Percentiles rank a stretch among this genome's conserved stretches.
Evolutionary conservation across 2,113 vertebrate species (phyloP).

Genomic region (Sarotherodon lohbergeri): DNA sequence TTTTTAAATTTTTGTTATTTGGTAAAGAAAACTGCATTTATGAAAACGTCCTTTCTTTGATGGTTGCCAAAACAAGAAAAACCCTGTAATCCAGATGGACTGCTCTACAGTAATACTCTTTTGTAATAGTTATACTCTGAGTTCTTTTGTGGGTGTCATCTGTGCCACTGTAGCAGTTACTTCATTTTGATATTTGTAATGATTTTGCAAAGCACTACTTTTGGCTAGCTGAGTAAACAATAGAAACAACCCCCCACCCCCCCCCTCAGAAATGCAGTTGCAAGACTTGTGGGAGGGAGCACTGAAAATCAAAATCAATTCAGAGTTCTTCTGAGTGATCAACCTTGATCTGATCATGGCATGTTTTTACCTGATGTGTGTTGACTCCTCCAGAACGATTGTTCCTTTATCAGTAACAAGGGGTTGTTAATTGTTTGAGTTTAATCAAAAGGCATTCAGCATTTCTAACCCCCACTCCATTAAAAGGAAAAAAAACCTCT

Average conservation of each 20-base stretch:
- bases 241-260: too few relatives aligned
- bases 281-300: not conserved
- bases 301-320: not conserved
- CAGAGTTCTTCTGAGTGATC: not conserved
- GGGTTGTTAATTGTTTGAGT: not conserved
- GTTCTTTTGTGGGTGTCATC: not conserved
- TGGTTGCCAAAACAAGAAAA: not conserved
- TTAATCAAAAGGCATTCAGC: not conserved
- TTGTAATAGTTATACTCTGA: not conserved
- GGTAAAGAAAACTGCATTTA: not conserved
- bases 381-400: not conserved
- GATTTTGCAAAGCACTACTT: not conserved
- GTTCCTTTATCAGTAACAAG: not conserved
- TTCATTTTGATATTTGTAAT: not conserved
- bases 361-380: not conserved
- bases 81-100: not conserved
- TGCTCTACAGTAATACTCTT: not conserved
- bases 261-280: not conserved
- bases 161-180: not conserved
- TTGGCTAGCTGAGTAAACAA: not conserved
- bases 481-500: not conserved
- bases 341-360: not conserved
- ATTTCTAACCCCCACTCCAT: not conserved
- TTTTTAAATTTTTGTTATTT: not conserved
- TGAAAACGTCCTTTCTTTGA: not conserved